Conservation (phyloP, 1,140 invertebrate genomes). For the Macrobrachium rosenbergii region DNA sequence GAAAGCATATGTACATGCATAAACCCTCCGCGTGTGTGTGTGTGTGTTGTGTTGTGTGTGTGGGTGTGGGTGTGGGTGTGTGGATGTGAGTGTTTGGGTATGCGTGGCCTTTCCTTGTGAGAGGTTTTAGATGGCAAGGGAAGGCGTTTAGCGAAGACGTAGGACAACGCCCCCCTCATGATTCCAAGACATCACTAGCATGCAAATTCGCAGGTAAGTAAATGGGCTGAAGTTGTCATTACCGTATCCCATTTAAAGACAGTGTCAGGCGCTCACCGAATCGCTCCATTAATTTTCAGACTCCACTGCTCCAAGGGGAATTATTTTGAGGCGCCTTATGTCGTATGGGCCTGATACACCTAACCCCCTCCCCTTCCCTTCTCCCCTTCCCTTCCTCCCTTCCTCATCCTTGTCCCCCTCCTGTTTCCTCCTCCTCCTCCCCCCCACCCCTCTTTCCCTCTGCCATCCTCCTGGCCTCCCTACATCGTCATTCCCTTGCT, state of each 20-base stretch:
- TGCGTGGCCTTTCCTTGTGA: background rate
- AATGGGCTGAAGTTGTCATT: conserved; percentile 39
- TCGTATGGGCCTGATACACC: background rate
- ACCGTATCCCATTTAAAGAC: conserved; percentile 39
- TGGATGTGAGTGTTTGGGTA: background rate
- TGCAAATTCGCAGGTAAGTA: conserved; percentile 29
- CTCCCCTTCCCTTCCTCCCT: background rate
- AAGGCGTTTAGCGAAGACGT: background rate
- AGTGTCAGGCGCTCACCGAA: background rate
- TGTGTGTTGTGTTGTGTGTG: background rate
- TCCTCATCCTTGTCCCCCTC: background rate
- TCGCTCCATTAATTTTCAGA: conserved; percentile 28
- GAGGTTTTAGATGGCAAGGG: background rate
- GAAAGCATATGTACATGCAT: background rate
- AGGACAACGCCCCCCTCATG: conserved; percentile 20
- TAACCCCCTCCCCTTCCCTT: background rate
- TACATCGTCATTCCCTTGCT: background rate
- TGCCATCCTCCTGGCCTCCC: background rate
- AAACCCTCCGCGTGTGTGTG: background rate
- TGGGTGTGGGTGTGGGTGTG: background rate
- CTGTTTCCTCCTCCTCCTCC: background rate
- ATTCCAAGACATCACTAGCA: conserved; percentile 38
- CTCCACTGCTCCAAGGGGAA: background rate
- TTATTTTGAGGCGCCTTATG: background rate
- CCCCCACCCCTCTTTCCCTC: background rate